Percentiles rank a stretch among this genome's conserved stretches.
Conservation (phyloP, 2,888 invertebrate genomes). For the Ochropleura plecta region DNA sequence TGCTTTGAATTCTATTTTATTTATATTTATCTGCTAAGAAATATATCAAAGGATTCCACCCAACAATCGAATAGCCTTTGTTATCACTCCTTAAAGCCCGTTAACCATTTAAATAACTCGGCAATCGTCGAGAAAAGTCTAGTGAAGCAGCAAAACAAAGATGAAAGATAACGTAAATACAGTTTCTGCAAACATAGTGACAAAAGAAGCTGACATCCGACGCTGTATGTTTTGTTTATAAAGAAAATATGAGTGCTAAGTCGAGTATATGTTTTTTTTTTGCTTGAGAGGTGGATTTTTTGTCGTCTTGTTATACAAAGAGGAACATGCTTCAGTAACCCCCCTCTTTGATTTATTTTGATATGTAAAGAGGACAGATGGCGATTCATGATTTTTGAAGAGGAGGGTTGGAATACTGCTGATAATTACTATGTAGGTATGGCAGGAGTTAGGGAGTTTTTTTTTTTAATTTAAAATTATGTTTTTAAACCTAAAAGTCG, state of each 20-base stretch:
- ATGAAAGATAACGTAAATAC: slow-evolving; percentile 57
- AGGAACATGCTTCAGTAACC: slow-evolving; percentile 61
- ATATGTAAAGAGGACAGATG: slow-evolving; percentile 69
- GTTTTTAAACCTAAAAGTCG: neutral
- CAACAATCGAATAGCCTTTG: slow-evolving; percentile 4
- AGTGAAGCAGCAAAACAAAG: slow-evolving; percentile 50
- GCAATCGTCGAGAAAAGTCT: slow-evolving; percentile 27
- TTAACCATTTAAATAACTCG: slow-evolving; percentile 45
- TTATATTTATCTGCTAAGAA: neutral
- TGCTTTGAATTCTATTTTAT: too few species aligned
- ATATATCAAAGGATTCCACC: neutral
- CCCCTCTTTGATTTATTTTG: slow-evolving; percentile 70
- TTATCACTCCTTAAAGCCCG: slow-evolving; percentile 12
- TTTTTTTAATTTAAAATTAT: neutral
- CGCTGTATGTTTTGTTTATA: slow-evolving; percentile 62
- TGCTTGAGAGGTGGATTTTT: slow-evolving; percentile 48
- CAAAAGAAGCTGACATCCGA: slow-evolving; percentile 55
- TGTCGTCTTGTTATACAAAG: slow-evolving; percentile 67
- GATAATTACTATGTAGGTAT: slow-evolving; percentile 41
- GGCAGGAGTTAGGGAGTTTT: neutral
- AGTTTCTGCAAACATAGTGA: slow-evolving; percentile 51
- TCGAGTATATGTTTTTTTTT: slow-evolving; percentile 58
- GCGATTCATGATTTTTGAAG: slow-evolving; percentile 64
- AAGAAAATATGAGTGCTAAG: slow-evolving; percentile 65
- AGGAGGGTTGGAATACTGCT: slow-evolving; percentile 19